Base-by-base conservation (phyloP, 2,113 vertebrate species). In the Bufo gargarizans region DNA sequence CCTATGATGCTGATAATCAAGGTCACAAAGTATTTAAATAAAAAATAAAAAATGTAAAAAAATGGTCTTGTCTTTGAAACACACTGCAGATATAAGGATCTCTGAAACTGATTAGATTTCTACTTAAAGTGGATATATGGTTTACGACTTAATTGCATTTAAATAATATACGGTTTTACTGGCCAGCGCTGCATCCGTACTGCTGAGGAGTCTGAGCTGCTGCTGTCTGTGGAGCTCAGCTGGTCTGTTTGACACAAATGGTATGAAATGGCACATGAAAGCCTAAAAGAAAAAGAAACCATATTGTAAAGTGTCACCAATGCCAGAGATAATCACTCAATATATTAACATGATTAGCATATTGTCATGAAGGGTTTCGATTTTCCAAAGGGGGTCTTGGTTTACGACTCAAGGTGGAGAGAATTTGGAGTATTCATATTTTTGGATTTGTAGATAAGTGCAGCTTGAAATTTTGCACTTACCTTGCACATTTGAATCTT, bases 1-100 rank as follows among this genome's bases (percentile, higher is more conserved):
- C 20, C 49, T 22, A 67, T 87, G 77, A 87, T 71, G n/a, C 20
- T 45, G 33, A 47, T 88, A 65, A 82, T 83, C 69, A 88, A 88
- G 80, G 80, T 84, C 81, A 88, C 7, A 7, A 58, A n/a, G 59
- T 19, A 45, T 43, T 76, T n/a, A 65, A 16, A 4, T 58, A 58
- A 61, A 85, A 45, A 47, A 59, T 16, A 43, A 6, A n/a, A 22
- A 77, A 77, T 45, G n/a, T 43, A 33, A 33, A 4, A 19, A 47
- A 33, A 45, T 19, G 11, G 11, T 4, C 0, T 0, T 49, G 0
- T 0, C 69, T 88, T 55, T 4, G 43, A 45, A 47, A 82, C 59
- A 83, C 19, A 11, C 10, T 83, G 61, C 61, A n/a, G 61, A 50
- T 50, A 53, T n/a, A 83, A 59, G 77, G 77, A 7, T 58, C 77